Evolutionary conservation across 2,797 vertebrate genomes (phyloP).

Genomic region (Falco biarmicus): DNA sequence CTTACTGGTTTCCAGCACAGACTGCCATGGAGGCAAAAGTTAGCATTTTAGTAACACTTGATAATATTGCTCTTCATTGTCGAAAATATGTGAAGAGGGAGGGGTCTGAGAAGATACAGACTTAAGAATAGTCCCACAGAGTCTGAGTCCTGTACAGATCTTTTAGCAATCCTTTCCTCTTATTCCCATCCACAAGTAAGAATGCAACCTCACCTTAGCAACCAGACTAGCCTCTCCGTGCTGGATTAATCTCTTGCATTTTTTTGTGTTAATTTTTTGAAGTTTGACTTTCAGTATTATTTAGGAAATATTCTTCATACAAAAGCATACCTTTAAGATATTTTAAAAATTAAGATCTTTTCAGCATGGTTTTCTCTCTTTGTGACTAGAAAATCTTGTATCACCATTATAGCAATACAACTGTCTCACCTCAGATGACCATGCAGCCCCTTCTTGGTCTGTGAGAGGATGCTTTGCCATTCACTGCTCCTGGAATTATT

Average conservation of each 20-base stretch:
- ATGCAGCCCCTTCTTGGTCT: background rate
- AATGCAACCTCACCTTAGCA: background rate
- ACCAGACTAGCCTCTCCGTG: background rate
- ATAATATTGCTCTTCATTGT: background rate
- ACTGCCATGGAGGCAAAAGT: background rate
- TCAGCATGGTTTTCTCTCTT: background rate
- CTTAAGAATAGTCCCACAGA: background rate
- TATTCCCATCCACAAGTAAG: background rate
- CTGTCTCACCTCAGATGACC: background rate
- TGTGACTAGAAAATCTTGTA: background rate
- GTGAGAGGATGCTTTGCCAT: background rate
- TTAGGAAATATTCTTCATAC: background rate
- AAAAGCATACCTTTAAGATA: background rate
- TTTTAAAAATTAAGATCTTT: background rate
- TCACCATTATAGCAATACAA: background rate
- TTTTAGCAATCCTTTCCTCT: background rate
- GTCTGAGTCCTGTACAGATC: background rate
- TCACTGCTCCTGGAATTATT: background rate
- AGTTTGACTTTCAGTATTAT: background rate
- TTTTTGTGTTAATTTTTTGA: background rate
- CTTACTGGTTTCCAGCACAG: background rate
- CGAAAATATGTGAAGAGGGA: background rate
- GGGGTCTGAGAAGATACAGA: background rate
- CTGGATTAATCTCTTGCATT: background rate
- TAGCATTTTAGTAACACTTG: background rate